Evolutionary conservation across 1,140 invertebrate genomes (phyloP).

Genomic region (Bombus superbus): DNA sequence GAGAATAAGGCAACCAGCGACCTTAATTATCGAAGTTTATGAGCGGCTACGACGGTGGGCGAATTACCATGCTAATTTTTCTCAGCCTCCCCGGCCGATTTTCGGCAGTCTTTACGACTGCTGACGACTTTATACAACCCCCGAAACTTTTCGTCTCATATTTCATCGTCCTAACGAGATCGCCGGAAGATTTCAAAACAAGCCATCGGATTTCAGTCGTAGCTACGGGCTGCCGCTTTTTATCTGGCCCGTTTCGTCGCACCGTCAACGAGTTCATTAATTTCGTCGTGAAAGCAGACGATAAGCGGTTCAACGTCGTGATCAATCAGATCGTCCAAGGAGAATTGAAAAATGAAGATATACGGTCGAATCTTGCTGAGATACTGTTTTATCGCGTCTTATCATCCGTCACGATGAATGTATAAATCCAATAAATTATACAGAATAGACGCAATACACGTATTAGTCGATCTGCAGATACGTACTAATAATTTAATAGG

Average conservation of each 20-base stretch:
- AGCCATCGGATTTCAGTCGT: conserved; percentile 16
- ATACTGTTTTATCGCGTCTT: neutral
- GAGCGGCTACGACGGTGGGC: conserved; percentile 60
- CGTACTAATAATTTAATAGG: too few relatives aligned
- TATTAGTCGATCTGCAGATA: too few relatives aligned
- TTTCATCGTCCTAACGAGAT: conserved; percentile 43
- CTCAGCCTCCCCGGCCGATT: conserved; percentile 13
- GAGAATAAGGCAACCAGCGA: conserved; percentile 47
- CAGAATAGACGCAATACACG: too few relatives aligned
- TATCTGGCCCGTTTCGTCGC: conserved; percentile 10
- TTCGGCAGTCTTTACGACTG: conserved; percentile 58
- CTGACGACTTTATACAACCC: conserved; percentile 57
- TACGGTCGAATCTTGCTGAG: neutral
- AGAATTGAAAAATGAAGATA: neutral
- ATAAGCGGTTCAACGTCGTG: neutral
- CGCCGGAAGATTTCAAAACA: conserved; percentile 29
- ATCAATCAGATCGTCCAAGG: neutral
- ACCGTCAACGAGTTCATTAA: conserved; percentile 18
- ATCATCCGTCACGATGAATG: neutral
- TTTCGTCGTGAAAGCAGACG: neutral
- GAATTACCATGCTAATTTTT: conserved; percentile 80
- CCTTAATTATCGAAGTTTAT: conserved; percentile 78
- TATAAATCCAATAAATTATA: neutral
- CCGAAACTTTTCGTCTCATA: conserved; percentile 39
- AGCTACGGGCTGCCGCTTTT: conserved; percentile 16